Evolutionary conservation across 1,140 invertebrate species (phyloP), one percentile per base, ranked within the genome.

Genomic region (Drosophila equinoxialis): DNA sequence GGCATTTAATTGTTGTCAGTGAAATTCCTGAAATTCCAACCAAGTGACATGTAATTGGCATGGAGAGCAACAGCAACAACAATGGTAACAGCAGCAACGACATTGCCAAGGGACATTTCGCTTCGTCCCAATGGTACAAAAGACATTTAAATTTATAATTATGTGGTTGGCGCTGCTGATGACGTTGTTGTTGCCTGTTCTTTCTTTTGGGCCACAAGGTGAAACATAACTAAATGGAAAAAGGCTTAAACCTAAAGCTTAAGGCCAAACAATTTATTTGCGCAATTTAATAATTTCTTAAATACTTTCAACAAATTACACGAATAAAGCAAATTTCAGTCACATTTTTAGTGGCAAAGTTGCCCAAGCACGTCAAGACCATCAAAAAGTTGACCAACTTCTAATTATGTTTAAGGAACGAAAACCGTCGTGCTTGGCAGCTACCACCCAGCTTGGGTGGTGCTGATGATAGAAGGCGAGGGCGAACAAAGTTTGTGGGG

Each of bases 1-100:
- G 65, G 30, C 81, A 76, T 84, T 85, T 77, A 71, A 84, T 77
- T 71, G 82, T 74, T 61, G 72, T 71, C 76, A 63, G 63, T 74
- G 79, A 74, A 51, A 78, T 78, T 78, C 60, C 65, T 66, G 67
- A 65, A 79, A 64, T 81, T 79, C 48, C 62, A 65, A 64, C 33
- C n/a, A 45, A 23, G 41, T 70, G 67, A 82, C 61, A 10, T 66
- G 68, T 71, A 75, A 65, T 75, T 75, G 70, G 71, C 77, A 54
- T 69, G 41, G 20, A 51, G 59, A 39, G 51, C 57, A 59, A 26
- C 33, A 11, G 23, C 23, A 35, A 30, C 30, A 30, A 30, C 35
- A 37, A 37, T 3, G 35, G 17, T 41, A 39, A 39, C n/a, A 54
- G 51, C 58, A 69, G 57, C 62, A 61, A 35, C 26, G 51, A 26